Conservation (phyloP, 2,797 vertebrate species). For the Labeo calbasu region DNA sequence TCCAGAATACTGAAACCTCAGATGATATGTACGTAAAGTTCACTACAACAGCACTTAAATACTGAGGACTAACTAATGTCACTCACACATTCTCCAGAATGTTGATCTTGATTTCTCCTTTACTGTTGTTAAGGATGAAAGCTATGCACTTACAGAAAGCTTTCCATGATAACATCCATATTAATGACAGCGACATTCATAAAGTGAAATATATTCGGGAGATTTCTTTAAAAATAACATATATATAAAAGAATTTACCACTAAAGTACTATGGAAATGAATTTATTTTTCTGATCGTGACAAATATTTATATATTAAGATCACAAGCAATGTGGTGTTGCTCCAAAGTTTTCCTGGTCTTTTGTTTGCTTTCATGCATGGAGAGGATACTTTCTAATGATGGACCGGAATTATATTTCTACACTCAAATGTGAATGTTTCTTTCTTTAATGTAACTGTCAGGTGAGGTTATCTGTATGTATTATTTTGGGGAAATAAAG, state of each 20-base stretch:
- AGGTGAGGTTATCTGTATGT: conserved; percentile 76
- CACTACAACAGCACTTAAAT: conserved; percentile 61
- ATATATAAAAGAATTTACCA: conserved; percentile 60
- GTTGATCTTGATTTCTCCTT: conserved; percentile 47
- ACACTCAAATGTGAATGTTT: conserved; percentile 73
- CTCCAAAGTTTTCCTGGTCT: conserved; percentile 66
- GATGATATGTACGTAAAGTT: conserved; percentile 23
- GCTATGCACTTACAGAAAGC: conserved; percentile 65
- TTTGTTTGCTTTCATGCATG: conserved; percentile 67
- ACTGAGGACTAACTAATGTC: conserved; percentile 43
- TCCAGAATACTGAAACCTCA: not conserved
- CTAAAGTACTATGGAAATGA: conserved; percentile 62
- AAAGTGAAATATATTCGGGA: conserved; percentile 48
- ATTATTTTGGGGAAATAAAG: conserved; percentile 78
- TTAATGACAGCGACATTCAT: conserved; percentile 37
- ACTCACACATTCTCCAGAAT: conserved; percentile 35
- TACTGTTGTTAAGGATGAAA: conserved; percentile 55
- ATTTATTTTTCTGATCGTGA: conserved; percentile 68
- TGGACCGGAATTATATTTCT: conserved; percentile 70
- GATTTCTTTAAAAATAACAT: conserved; percentile 59
- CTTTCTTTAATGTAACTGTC: conserved; percentile 79
- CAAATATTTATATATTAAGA: conserved; percentile 58
- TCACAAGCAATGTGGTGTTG: conserved; percentile 47
- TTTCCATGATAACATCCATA: conserved; percentile 48
- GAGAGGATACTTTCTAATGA: conserved; percentile 73